Evolutionary conservation across 2,797 vertebrate species (phyloP).

Genomic region (Microchirus variegatus): DNA sequence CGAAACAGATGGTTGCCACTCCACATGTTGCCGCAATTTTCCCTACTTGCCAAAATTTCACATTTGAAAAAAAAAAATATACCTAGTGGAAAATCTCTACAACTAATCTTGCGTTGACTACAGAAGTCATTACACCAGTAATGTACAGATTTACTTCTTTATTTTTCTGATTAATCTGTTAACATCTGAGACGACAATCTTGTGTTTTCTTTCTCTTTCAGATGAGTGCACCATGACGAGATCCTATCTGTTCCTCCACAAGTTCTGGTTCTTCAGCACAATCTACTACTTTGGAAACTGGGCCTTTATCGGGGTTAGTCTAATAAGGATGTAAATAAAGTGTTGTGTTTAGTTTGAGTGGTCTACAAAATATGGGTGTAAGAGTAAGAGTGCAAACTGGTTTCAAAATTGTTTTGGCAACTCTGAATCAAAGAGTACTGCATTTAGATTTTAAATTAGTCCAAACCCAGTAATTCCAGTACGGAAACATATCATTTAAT

Average conservation of each 20-base stretch:
- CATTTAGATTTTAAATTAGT: constrained; percentile 10
- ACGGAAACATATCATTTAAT: constrained; percentile 15
- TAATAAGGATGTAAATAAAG: not conserved
- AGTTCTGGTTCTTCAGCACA: constrained; percentile 99
- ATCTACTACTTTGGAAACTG: constrained; percentile 99
- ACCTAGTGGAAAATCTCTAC: too few relatives aligned
- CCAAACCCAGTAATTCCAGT: constrained; percentile 9
- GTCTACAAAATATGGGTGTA: not conserved
- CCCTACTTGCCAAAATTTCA: too few relatives aligned
- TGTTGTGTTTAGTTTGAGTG: not conserved
- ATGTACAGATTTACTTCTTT: too few relatives aligned
- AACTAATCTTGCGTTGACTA: too few relatives aligned
- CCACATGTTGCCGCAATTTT: too few relatives aligned
- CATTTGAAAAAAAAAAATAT: too few relatives aligned
- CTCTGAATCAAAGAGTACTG: not conserved
- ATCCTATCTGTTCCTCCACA: constrained; percentile 96
- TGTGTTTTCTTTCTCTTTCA: constrained; percentile 64
- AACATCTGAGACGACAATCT: too few relatives aligned
- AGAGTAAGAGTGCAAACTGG: not conserved
- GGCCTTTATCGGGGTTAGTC: constrained; percentile 95
- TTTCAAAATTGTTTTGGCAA: not conserved
- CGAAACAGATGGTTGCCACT: too few relatives aligned
- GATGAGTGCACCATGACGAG: constrained; percentile 95
- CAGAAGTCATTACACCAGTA: too few relatives aligned
- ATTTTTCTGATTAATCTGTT: too few relatives aligned